phyloP scores from a whole-genome alignment of 2,797 vertebrate genomes.

The Cossypha dichroa region DNA sequence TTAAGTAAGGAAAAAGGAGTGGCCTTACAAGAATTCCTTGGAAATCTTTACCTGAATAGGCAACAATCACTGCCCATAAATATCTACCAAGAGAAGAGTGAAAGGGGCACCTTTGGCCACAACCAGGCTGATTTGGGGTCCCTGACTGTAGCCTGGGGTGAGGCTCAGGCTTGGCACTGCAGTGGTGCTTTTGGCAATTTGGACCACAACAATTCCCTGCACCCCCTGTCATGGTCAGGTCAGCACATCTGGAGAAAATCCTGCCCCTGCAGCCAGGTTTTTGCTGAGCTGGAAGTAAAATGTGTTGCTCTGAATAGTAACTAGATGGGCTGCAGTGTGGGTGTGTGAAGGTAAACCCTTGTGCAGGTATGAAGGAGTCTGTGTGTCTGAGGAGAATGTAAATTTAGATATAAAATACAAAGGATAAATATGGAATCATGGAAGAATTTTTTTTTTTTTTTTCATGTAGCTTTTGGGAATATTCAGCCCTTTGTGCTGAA shows the following conservation, averaged over 20 bases:
- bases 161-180: not conserved
- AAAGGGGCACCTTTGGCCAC: not conserved
- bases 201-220: not conserved
- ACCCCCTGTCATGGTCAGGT: not conserved
- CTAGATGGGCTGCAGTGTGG: not conserved
- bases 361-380: not conserved
- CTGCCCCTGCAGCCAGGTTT: not conserved
- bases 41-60: not conserved
- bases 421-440: not conserved
- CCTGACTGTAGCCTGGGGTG: not conserved
- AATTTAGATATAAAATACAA: not conserved
- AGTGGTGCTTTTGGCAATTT: not conserved
- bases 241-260: not conserved
- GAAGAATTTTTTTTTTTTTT: not conserved
- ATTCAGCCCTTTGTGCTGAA: not conserved
- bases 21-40: not conserved
- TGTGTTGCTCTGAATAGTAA: fast-evolving
- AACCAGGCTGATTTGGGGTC: not conserved
- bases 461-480: not conserved
- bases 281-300: not conserved
- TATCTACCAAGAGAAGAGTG: not conserved
- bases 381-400: not conserved
- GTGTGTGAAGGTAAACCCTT: not conserved
- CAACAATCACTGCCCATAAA: not conserved
- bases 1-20: not conserved